Evolutionary conservation across 2,797 vertebrate genomes (phyloP).

Genomic region (Sarcoramphus papa): DNA sequence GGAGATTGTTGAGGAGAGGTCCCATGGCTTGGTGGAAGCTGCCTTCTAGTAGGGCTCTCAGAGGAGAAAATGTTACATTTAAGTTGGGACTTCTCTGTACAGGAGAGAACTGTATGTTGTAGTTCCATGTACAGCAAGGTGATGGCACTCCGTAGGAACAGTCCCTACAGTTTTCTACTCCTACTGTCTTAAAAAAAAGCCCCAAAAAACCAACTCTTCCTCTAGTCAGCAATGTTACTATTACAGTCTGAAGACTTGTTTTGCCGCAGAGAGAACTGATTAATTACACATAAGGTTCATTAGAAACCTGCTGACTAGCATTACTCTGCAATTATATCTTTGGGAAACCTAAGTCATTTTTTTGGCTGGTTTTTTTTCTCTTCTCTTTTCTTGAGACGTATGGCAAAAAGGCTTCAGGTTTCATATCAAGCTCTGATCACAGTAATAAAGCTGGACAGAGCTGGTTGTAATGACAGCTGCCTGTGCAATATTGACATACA

Average conservation of each 20-base stretch:
- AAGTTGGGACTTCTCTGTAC: background rate
- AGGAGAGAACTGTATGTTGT: background rate
- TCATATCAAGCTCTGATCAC: conserved; percentile 36
- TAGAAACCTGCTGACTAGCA: conserved; percentile 77
- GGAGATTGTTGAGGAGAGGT: background rate
- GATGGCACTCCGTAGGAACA: background rate
- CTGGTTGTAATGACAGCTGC: background rate
- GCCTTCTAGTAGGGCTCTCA: background rate
- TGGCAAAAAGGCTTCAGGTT: conserved; percentile 31
- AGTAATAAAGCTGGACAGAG: background rate
- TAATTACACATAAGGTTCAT: conserved; percentile 77
- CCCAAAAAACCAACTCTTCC: background rate
- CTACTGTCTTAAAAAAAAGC: background rate
- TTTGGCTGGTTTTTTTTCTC: background rate
- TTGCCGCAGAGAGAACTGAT: conserved; percentile 63
- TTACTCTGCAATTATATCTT: conserved; percentile 55
- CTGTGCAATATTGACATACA: background rate
- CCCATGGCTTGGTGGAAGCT: background rate
- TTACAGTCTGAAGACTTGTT: conserved; percentile 15
- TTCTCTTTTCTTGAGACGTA: background rate
- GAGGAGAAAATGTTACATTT: background rate
- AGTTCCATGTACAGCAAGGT: background rate
- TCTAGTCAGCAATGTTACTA: background rate
- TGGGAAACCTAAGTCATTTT: conserved; percentile 51
- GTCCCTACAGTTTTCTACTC: background rate